phyloP scores from a whole-genome alignment of 35 echinoderm and acorn worm species.

The Heliocidaris tuberculata region DNA sequence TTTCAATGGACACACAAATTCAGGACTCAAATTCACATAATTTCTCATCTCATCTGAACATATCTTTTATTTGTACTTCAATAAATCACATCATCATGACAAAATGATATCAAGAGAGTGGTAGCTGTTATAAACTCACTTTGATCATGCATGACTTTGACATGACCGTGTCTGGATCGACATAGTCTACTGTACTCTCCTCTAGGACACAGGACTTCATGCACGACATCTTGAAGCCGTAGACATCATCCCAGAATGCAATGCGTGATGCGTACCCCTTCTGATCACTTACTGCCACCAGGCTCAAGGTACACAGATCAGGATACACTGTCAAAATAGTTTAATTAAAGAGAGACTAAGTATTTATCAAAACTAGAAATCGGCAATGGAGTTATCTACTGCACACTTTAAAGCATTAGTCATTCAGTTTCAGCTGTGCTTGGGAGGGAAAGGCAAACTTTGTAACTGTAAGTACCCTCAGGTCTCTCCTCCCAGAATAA shows the following conservation, averaged over 20 bases:
- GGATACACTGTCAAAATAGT: constrained; percentile 77
- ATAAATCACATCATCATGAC: neutral
- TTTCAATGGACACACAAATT: neutral
- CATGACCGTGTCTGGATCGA: constrained; percentile 74
- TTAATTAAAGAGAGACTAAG: neutral
- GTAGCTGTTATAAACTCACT: constrained; percentile 22
- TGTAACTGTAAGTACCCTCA: too few species aligned
- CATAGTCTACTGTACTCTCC: constrained; percentile 72
- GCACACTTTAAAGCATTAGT: too few species aligned
- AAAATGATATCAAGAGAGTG: too few species aligned
- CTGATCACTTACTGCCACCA: constrained; percentile 85
- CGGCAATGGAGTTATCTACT: too few species aligned
- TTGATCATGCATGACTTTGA: constrained; percentile 79
- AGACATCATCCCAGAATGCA: constrained; percentile 95
- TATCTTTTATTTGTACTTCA: neutral
- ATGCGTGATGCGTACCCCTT: constrained; percentile 58
- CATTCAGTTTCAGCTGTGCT: too few species aligned
- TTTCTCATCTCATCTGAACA: neutral
- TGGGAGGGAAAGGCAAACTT: too few species aligned
- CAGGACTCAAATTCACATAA: too few species aligned
- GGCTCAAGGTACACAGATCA: constrained; percentile 80
- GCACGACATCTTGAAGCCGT: constrained; percentile 99
- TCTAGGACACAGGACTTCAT: constrained; percentile 94
- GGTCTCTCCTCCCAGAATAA: too few species aligned
- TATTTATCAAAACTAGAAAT: too few species aligned